Conservation (phyloP, 2,113 vertebrate genomes). For the Hippocampus abdominalis region DNA sequence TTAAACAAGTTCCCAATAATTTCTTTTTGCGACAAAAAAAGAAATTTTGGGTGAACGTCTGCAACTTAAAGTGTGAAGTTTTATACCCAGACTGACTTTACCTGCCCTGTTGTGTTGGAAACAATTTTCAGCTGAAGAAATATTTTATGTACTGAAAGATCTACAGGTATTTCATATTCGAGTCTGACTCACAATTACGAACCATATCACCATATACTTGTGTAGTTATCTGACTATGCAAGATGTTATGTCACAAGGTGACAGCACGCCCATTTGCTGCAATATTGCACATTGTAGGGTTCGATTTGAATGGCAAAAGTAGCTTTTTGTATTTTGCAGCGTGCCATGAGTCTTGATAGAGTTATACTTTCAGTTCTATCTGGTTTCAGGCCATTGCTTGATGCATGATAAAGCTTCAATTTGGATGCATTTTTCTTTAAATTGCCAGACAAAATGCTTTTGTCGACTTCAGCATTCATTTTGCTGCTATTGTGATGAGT, state of each 20-base stretch:
- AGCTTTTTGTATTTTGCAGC: background rate
- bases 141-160: background rate
- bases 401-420: no score
- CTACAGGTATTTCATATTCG: no score
- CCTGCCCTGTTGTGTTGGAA: background rate
- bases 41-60: background rate
- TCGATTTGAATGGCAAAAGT: background rate
- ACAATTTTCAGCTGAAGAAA: background rate
- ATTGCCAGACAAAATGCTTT: no score
- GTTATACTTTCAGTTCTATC: no score
- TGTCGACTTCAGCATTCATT: no score
- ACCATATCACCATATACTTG: background rate
- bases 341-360: no score
- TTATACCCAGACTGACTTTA: background rate
- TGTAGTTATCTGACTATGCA: background rate
- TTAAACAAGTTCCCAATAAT: no score
- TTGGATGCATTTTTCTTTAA: no score
- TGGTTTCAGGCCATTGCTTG: no score
- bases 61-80: background rate
- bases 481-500: no score
- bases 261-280: background rate
- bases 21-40: no score
- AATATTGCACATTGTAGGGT: background rate
- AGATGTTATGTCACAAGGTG: background rate
- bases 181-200: no score